phyloP scores from a whole-genome alignment of 2,797 vertebrate species.

The Masticophis lateralis region DNA sequence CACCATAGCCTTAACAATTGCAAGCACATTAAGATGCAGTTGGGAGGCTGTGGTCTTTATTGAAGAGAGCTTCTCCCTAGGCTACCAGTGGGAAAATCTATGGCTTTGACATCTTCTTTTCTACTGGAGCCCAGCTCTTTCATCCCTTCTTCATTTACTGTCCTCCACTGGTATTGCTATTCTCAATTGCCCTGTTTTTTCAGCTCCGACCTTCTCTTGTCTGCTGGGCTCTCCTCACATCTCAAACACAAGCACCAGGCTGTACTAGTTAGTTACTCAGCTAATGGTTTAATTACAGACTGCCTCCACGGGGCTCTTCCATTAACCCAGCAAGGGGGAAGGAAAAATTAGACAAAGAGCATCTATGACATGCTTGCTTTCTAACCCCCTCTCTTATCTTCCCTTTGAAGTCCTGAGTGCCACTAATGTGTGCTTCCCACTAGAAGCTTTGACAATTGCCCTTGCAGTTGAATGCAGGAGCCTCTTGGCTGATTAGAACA shows the following conservation, averaged over 20 bases:
- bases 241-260: not conserved
- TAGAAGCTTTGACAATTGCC: slow-evolving; percentile 22
- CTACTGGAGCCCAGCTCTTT: not conserved
- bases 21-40: not conserved
- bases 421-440: slow-evolving; percentile 28
- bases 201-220: slow-evolving; percentile 5
- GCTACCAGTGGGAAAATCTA: not conserved
- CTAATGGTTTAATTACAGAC: slow-evolving; percentile 37
- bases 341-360: slow-evolving; percentile 30
- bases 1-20: not conserved
- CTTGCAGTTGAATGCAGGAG: slow-evolving; percentile 7
- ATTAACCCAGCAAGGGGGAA: slow-evolving; percentile 39
- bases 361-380: slow-evolving; percentile 28
- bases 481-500: slow-evolving; percentile 4
- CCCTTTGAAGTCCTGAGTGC: slow-evolving; percentile 33
- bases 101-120: not conserved
- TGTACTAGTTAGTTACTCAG: slow-evolving; percentile 38
- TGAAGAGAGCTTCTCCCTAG: not conserved
- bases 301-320: slow-evolving; percentile 22
- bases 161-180: not conserved
- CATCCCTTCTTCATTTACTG: not conserved
- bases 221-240: not conserved
- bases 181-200: not conserved
- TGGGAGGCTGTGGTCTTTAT: not conserved
- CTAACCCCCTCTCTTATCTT: slow-evolving; percentile 9